phyloP scores from a whole-genome alignment of 2,113 vertebrate species.

The Periophthalmus modestus region DNA sequence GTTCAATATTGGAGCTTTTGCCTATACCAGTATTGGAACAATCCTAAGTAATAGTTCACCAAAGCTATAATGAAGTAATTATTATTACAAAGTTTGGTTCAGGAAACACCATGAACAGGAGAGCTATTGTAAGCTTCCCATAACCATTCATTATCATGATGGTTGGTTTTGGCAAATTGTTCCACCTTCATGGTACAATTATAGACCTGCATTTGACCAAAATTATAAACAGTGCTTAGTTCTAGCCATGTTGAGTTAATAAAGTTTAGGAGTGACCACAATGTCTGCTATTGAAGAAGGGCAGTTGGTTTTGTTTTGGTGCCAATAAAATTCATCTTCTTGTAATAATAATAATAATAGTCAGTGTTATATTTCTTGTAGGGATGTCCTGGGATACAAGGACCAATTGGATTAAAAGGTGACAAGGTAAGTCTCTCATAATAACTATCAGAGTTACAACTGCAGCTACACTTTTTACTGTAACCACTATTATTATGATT shows the following conservation, averaged over 20 bases:
- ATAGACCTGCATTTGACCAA: slow-evolving; percentile 31
- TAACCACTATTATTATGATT: too few species aligned
- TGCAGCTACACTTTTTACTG: too few species aligned
- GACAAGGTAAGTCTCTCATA: slow-evolving; percentile 72
- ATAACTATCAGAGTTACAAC: too few species aligned
- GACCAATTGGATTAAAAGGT: slow-evolving; percentile 79
- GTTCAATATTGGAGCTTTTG: too few species aligned
- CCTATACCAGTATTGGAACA: too few species aligned
- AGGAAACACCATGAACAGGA: neutral
- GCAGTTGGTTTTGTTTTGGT: neutral
- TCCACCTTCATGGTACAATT: slow-evolving; percentile 28
- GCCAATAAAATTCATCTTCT: neutral
- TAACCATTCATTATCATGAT: neutral
- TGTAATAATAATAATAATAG: neutral
- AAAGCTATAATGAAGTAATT: too few species aligned
- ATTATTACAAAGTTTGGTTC: neutral
- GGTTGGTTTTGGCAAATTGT: slow-evolving; percentile 28
- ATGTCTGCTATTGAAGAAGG: slow-evolving; percentile 11
- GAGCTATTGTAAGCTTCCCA: neutral
- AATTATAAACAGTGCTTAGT: slow-evolving; percentile 49
- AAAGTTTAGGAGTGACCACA: slow-evolving; percentile 4
- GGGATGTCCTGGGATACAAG: slow-evolving; percentile 80
- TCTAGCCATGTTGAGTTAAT: slow-evolving; percentile 31
- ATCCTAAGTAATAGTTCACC: too few species aligned
- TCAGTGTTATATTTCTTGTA: slow-evolving; percentile 47